Base-by-base conservation (phyloP, 2,888 invertebrate genomes). In the Drosophila mulleri region DNA sequence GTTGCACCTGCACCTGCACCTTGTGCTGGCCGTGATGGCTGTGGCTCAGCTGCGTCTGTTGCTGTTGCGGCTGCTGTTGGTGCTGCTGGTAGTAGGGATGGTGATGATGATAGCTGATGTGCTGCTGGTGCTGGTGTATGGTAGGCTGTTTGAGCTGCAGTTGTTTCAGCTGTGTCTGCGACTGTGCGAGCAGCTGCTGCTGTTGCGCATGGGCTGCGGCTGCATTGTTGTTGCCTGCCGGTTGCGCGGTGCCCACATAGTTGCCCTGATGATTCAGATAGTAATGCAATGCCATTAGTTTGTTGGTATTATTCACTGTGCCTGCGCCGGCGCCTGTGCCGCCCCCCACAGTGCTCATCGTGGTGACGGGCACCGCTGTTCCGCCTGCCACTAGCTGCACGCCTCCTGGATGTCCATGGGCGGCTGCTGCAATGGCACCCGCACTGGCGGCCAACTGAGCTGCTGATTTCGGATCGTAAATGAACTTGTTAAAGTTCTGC, bases 211-310 rank as follows among this genome's bases (percentile, higher is more conserved):
- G 67, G 9, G 59, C 65, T 12, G 63, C 64, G 35, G 81, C 45
- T 67, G 75, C 29, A 59, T 26, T 42, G 63, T 26, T 26, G 8
- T 58, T 58, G 23, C 16, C 57, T 29, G 45, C 48, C 63, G 81
- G 53, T 65, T 74, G 37, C 37, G 48, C 44, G n/a, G 65, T 67
- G 60, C 67, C 56, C 58, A 89, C 81, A 68, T 89, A 91, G 72
- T 85, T 89, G 59, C 86, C 90, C 37, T 92, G 91, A 82, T 92
- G 91, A 48, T 92, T 92, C 16, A 92, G 76, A 82, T 92, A 92
- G 67, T 92, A 92, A 12, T 92, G 92, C 42, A 92, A 61, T 11
- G 92, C 91, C 92, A 92, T 91, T 48, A 92, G 72, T 44, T 80
- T 91, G 39, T 85, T 89, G 60, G 84, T 75, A 57, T 75, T 80